Percentiles rank a stretch among this genome's conserved stretches.
These are phyloP conservation scores for Notolepis coatsorum DNA, from an alignment of 2,797 vertebrate species.

Conservation along the genomic window DNA sequence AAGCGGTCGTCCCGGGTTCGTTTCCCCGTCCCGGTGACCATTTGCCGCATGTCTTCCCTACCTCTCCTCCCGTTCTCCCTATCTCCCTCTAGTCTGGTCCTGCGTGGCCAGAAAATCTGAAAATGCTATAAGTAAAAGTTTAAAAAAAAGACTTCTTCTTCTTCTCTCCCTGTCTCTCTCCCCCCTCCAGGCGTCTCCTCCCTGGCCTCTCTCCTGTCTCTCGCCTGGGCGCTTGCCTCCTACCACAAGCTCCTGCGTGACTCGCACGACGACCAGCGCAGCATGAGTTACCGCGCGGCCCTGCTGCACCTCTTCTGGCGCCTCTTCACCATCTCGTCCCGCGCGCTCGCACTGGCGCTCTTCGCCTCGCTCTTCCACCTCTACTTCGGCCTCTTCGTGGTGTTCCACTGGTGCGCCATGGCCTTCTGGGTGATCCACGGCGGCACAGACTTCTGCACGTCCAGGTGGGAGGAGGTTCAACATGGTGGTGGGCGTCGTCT, in stretches of 20 bases:
- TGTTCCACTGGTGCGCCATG: slow-evolving; percentile 99
- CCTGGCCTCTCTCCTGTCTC: slow-evolving; percentile 95
- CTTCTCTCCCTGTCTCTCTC: neutral
- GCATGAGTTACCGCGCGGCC: slow-evolving; percentile 98
- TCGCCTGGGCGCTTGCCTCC: slow-evolving; percentile 98
- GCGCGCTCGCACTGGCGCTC: slow-evolving; percentile 97
- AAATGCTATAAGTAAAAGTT: no score
- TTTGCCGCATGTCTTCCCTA: no score
- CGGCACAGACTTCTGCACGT: slow-evolving; percentile 99
- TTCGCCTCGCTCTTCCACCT: slow-evolving; percentile 99
- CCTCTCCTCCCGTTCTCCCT: neutral
- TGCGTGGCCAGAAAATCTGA: no score
- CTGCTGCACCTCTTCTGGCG: slow-evolving; percentile 98
- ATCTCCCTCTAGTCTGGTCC: neutral
- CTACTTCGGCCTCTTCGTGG: slow-evolving; percentile 99
- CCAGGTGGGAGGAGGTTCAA: slow-evolving; percentile 99
- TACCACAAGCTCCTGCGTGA: slow-evolving; percentile 99
- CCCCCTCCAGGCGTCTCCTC: slow-evolving; percentile 91
- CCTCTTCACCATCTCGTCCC: slow-evolving; percentile 98
- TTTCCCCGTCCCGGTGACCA: no score
- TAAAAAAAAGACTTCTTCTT: no score
- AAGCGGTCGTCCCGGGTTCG: no score
- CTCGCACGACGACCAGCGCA: slow-evolving; percentile 98
- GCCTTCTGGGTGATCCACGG: slow-evolving; percentile 99
- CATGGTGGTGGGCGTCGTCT: slow-evolving; percentile 99